phyloP scores from a whole-genome alignment of 1,140 invertebrate species.

The Papilio polyxenes region DNA sequence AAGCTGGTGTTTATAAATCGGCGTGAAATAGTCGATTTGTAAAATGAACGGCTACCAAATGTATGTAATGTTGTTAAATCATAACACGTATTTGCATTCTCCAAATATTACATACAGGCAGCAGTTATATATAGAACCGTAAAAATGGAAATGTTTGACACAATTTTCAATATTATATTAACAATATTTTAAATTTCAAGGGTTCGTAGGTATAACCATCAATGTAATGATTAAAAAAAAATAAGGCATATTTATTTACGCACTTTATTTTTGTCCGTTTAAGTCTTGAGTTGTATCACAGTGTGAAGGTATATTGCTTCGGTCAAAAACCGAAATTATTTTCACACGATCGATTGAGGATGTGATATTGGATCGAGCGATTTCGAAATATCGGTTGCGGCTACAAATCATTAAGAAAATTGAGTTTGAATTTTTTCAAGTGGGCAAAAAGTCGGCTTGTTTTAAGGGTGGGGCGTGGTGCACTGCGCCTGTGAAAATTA shows the following conservation, averaged over 20 bases:
- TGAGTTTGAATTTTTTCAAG: slow-evolving; percentile 66
- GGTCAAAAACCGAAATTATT: slow-evolving; percentile 56
- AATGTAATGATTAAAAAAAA: not conserved
- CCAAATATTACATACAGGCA: not conserved
- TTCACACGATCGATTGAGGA: slow-evolving; percentile 72
- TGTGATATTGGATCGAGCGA: slow-evolving; percentile 74
- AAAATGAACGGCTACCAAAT: slow-evolving; percentile 40
- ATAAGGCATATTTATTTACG: not conserved
- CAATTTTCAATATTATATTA: no score
- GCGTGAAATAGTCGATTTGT: slow-evolving; percentile 68
- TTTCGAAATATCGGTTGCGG: slow-evolving; percentile 75
- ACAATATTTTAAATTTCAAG: no score
- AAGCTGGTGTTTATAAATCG: slow-evolving; percentile 50
- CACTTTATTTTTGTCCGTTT: not conserved
- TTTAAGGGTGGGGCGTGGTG: slow-evolving; percentile 69
- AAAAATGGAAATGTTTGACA: no score
- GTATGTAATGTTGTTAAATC: not conserved
- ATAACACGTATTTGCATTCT: not conserved
- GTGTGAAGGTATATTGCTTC: slow-evolving; percentile 35
- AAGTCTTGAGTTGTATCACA: not conserved
- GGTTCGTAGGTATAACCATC: no score
- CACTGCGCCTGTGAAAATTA: slow-evolving; percentile 70
- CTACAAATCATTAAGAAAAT: slow-evolving; percentile 78
- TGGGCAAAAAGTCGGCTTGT: slow-evolving; percentile 74
- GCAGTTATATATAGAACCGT: no score